Conservation (phyloP, 1,140 invertebrate species). For the Calephelis virginiensis region DNA sequence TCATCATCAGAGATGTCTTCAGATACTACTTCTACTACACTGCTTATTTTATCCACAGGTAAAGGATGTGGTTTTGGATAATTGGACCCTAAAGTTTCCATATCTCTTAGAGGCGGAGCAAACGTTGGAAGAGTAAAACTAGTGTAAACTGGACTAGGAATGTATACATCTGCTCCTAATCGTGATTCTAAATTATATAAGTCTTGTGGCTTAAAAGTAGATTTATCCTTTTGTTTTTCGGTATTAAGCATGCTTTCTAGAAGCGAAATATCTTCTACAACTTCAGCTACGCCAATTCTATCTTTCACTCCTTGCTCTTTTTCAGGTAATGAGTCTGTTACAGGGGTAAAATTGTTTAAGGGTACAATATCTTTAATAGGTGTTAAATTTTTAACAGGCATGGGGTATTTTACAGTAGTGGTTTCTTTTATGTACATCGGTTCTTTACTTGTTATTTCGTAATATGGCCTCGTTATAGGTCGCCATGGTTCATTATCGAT, state of each 20-base stretch:
- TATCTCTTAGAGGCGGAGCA: conserved; percentile 71
- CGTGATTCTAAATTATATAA: conserved; percentile 60
- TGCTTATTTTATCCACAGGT: conserved; percentile 83
- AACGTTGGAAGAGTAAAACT: conserved; percentile 83
- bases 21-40: conserved; percentile 56
- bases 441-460: conserved; percentile 58
- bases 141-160: conserved; percentile 80
- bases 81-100: conserved; percentile 76
- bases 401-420: not conserved
- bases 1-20: conserved; percentile 40
- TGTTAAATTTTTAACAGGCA: conserved; percentile 1
- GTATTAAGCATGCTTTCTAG: conserved; percentile 66
- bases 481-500: conserved; percentile 79
- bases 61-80: conserved; percentile 81
- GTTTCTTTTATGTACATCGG: conserved; percentile 20
- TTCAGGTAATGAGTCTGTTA: conserved; percentile 32
- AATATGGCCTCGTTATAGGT: conserved; percentile 74
- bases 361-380: not conserved
- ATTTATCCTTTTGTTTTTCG: conserved; percentile 51
- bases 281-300: conserved; percentile 72
- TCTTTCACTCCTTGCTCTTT: conserved; percentile 60
- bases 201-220: conserved; percentile 42
- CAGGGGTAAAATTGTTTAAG: not conserved
- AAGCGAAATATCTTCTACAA: conserved; percentile 69
- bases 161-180: conserved; percentile 62